Evolutionary conservation across 1,140 invertebrate species (phyloP).

Genomic region (Solen grandis): DNA sequence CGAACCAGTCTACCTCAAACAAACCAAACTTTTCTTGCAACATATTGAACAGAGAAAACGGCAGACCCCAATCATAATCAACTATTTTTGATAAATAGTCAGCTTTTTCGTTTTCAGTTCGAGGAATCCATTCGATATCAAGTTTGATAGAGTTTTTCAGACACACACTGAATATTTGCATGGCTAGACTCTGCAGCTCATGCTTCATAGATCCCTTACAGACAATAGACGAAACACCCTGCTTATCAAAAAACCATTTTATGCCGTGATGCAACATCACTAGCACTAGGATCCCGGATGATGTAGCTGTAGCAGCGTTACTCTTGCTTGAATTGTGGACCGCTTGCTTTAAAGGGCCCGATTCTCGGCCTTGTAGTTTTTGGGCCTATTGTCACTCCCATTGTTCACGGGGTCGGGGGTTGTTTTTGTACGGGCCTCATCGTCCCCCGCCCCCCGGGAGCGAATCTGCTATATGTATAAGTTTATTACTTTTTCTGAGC

Average conservation of each 20-base stretch:
- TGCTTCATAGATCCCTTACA: conserved; percentile 44
- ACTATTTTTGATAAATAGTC: conserved; percentile 26
- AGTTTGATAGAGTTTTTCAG: conserved; percentile 8
- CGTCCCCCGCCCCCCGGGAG: too few species aligned
- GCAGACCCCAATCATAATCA: conserved; percentile 38
- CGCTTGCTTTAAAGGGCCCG: too few species aligned
- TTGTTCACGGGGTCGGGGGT: too few species aligned
- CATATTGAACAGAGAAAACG: background rate
- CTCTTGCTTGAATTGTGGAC: too few species aligned
- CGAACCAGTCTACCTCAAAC: conserved; percentile 33
- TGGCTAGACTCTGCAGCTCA: conserved; percentile 16
- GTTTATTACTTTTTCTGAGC: background rate
- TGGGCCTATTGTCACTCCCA: too few species aligned
- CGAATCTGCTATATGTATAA: too few species aligned
- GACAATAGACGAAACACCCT: conserved; percentile 3
- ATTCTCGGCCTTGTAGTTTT: too few species aligned
- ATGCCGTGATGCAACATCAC: too few species aligned
- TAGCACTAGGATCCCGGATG: background rate
- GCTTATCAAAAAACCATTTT: conserved; percentile 13
- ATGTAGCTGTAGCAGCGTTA: too few species aligned
- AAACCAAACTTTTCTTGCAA: background rate
- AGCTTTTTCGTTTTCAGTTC: conserved; percentile 13
- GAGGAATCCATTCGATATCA: conserved; percentile 43
- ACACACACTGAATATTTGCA: conserved; percentile 32
- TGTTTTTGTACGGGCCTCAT: too few species aligned